Evolutionary conservation across 2,888 invertebrate species (phyloP).

Genomic region (Agonopterix subpropinquella): DNA sequence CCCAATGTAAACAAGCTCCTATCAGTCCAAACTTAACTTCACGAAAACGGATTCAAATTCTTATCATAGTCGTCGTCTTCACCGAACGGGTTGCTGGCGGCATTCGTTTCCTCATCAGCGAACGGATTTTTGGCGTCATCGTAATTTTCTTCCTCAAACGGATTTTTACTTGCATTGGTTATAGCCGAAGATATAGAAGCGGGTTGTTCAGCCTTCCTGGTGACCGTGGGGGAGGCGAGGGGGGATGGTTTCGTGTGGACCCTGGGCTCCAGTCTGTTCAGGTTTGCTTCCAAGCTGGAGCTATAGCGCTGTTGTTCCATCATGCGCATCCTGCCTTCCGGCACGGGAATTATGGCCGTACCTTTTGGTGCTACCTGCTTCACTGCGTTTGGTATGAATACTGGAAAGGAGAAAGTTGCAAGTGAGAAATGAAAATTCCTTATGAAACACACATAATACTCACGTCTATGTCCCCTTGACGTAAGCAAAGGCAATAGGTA

Average conservation of each 20-base stretch:
- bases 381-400: slow-evolving; percentile 43
- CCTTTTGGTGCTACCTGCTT: slow-evolving; percentile 50
- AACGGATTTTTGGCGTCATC: slow-evolving; percentile 81
- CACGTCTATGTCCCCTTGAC: too few species aligned
- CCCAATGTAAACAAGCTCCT: neutral
- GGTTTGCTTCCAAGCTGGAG: slow-evolving; percentile 78
- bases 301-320: slow-evolving; percentile 73
- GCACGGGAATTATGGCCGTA: slow-evolving; percentile 61
- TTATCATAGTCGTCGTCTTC: slow-evolving; percentile 82
- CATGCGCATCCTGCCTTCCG: slow-evolving; percentile 76
- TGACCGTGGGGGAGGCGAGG: slow-evolving; percentile 25
- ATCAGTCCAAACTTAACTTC: slow-evolving; percentile 16
- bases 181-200: slow-evolving; percentile 41
- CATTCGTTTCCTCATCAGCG: slow-evolving; percentile 63
- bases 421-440: too few species aligned
- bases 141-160: slow-evolving; percentile 66
- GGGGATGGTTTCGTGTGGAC: slow-evolving; percentile 30
- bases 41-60: slow-evolving; percentile 84
- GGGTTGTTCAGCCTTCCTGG: slow-evolving; percentile 26
- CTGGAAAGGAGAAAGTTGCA: slow-evolving; percentile 30
- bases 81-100: slow-evolving; percentile 72
- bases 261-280: slow-evolving; percentile 46
- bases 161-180: slow-evolving; percentile 40
- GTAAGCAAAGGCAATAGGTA: too few species aligned
- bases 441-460: too few species aligned